Percentiles rank a stretch among this genome's conserved stretches.
phyloP scores from a whole-genome alignment of 2,797 vertebrate species.

The Sebastes wilsoni region DNA sequence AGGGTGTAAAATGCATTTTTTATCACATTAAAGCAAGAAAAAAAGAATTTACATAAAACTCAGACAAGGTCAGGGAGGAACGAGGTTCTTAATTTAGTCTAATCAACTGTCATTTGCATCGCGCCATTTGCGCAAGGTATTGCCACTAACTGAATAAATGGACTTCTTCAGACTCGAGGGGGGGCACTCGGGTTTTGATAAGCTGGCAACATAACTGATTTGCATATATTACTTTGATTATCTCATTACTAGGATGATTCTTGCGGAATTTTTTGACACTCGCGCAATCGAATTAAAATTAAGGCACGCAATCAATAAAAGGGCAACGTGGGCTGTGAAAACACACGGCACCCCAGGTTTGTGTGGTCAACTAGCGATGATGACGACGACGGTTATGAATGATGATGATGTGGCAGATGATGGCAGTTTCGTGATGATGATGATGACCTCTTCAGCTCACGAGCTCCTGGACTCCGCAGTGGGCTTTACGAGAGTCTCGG shows the following conservation, averaged over 20 bases:
- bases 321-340: slow-evolving; percentile 78
- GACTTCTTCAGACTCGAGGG: slow-evolving; percentile 99
- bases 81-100: slow-evolving; percentile 99
- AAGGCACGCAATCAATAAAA: slow-evolving; percentile 86
- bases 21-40: slow-evolving; percentile 73
- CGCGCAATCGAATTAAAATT: slow-evolving; percentile 94
- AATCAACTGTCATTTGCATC: slow-evolving; percentile 99
- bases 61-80: slow-evolving; percentile 99
- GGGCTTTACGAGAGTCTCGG: slow-evolving; percentile 62
- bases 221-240: slow-evolving; percentile 99
- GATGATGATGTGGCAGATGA: slow-evolving; percentile 30
- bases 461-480: slow-evolving; percentile 57
- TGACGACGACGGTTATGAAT: background rate
- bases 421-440: slow-evolving; percentile 22
- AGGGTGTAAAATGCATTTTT: slow-evolving; percentile 68
- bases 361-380: slow-evolving; percentile 70
- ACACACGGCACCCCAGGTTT: slow-evolving; percentile 61
- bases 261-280: slow-evolving; percentile 89
- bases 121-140: slow-evolving; percentile 98
- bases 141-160: slow-evolving; percentile 99
- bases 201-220: slow-evolving; percentile 99
- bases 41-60: slow-evolving; percentile 99
- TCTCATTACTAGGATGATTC: slow-evolving; percentile 99
- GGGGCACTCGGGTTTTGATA: slow-evolving; percentile 99
- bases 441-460: slow-evolving; percentile 75